A percentile compares a stretch with the other conserved stretches of the same genome.
Conservation (phyloP, 2,797 vertebrate species). For the Aeoliscus strigatus region DNA sequence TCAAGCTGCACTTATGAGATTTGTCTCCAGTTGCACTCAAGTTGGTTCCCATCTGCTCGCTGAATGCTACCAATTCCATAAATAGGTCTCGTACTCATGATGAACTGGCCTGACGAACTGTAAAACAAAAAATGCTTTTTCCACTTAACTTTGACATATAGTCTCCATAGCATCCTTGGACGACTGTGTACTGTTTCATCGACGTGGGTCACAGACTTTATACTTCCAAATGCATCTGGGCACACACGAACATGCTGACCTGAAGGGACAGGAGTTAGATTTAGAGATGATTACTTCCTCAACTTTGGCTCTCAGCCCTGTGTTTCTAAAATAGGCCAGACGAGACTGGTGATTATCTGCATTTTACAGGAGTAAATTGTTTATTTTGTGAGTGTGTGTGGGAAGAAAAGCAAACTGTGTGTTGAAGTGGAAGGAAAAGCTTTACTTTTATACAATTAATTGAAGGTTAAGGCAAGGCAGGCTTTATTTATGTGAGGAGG, state of each 20-base stretch:
- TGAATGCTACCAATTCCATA: slow-evolving; percentile 42
- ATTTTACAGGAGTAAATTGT: neutral
- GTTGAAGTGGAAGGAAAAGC: too few relatives aligned
- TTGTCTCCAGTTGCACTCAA: slow-evolving; percentile 45
- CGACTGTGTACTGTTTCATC: slow-evolving; percentile 9
- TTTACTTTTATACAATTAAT: too few relatives aligned
- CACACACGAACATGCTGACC: slow-evolving; percentile 1
- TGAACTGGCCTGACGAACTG: slow-evolving; percentile 31
- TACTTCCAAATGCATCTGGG: slow-evolving; percentile 2
- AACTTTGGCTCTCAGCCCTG: slow-evolving; percentile 1
- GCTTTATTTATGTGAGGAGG: too few relatives aligned
- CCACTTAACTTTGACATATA: slow-evolving; percentile 7
- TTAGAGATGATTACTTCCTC: slow-evolving; percentile 5
- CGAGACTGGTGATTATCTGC: neutral
- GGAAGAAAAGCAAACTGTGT: too few relatives aligned
- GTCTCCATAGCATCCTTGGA: slow-evolving; percentile 10
- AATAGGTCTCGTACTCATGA: slow-evolving; percentile 23
- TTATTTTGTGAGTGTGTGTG: too few relatives aligned
- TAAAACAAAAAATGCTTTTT: too few relatives aligned
- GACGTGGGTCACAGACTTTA: slow-evolving; percentile 2
- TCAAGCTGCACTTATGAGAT: slow-evolving; percentile 41
- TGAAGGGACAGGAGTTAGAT: slow-evolving; percentile 17
- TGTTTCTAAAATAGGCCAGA: neutral
- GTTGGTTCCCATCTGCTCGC: slow-evolving; percentile 53
- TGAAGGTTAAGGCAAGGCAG: too few relatives aligned